Evolutionary conservation across 2,888 invertebrate genomes (phyloP).

Genomic region (Coleophora flavipennella): DNA sequence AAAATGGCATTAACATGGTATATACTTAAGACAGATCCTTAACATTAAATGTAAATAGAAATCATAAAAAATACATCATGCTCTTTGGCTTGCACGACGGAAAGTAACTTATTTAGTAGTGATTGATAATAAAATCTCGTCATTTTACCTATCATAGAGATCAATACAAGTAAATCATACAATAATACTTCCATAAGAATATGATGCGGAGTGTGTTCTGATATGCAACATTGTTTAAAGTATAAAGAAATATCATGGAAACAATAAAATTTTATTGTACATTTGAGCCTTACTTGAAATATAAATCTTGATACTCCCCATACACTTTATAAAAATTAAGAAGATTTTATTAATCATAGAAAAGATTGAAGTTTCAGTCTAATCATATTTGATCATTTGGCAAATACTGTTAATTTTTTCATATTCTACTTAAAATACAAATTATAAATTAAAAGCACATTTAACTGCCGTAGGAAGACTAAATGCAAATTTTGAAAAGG

Average conservation of each 20-base stretch:
- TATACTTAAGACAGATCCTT: conserved; percentile 58
- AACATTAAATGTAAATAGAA: conserved; percentile 62
- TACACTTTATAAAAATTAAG: conserved; percentile 14
- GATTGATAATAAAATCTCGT: conserved; percentile 47
- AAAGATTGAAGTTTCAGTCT: conserved; percentile 56
- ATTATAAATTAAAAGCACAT: conserved; percentile 30
- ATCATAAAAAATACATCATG: conserved; percentile 70
- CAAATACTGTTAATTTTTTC: conserved; percentile 60
- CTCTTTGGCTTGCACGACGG: conserved; percentile 73
- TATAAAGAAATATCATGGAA: conserved; percentile 19
- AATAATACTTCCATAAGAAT: conserved; percentile 28
- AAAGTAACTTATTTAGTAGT: conserved; percentile 48
- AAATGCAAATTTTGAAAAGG: conserved; percentile 43
- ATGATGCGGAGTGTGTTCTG: conserved; percentile 34
- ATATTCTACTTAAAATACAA: conserved; percentile 43
- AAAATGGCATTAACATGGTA: conserved; percentile 69
- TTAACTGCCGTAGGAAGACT: conserved; percentile 59
- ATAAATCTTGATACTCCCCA: conserved; percentile 15
- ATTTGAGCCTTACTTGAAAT: conserved; percentile 31
- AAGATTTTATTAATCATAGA: conserved; percentile 30
- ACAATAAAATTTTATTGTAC: conserved; percentile 22
- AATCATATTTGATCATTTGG: conserved; percentile 69
- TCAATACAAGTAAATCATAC: conserved; percentile 53
- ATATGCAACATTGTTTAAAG: conserved; percentile 50
- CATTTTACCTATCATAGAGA: conserved; percentile 53